Evolutionary conservation across 2,113 vertebrate genomes (phyloP), one percentile per base, ranked within the genome.

Genomic region (Amblyornis subalaris): DNA sequence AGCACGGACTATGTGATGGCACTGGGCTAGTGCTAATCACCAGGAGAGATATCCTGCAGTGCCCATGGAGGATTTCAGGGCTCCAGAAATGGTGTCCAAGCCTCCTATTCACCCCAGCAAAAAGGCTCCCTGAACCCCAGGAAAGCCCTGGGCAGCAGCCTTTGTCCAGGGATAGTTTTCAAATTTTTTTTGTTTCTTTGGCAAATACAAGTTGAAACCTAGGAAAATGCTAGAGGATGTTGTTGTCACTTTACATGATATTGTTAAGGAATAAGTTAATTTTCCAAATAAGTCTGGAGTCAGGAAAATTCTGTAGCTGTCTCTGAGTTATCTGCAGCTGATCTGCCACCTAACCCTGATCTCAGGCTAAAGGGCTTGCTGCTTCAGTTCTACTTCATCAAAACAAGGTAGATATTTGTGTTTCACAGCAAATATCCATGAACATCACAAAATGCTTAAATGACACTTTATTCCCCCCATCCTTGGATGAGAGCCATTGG

Each of bases 161-260:
- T 54, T 44, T 53, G 8, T 57, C 40, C 36, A 76, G 47, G n/a
- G 42, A 36, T 42, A 31, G 8, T 1, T 6, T 26, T 84, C 8
- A 40, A 18, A 1, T 4, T 13, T 8, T 36, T 38, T 88, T 73
- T 78, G 15, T 47, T 85, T 18, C 26, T 29, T 79, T n/a, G n/a
- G 28, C 7, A 82, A 93, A 60, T 42, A 35, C 10, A 29, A 83
- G 8, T 45, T 73, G 58, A 88, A 91, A 3, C 28, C 42, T 33
- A 48, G 18, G 15, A 82, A 94, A 54, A 65, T 24, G 10, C 18
- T 55, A 20, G 47, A 66, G 38, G 29, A 26, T 8, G 61, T 69
- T 0, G 0, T 14, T 28, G 19, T n/a, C 10, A 8, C n/a, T 85
- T 87, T 53, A 57, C 22, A 61, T 1, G 1, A 4, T 54, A 31